Conservation (phyloP, 2,797 vertebrate genomes). For the Sebastes umbrosus region DNA sequence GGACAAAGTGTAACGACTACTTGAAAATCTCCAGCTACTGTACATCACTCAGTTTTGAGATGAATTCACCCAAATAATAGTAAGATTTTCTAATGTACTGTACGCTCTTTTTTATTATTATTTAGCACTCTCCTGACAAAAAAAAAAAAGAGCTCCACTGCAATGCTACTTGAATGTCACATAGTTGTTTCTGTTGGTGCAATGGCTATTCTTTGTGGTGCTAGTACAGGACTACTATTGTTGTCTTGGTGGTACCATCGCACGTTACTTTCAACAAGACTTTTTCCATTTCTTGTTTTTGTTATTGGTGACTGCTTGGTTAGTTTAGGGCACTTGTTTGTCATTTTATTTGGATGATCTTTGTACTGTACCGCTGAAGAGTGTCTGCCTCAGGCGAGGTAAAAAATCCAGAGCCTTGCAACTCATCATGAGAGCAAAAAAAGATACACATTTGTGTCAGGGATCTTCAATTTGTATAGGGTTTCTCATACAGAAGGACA, state of each 20-base stretch:
- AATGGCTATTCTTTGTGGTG: constrained; percentile 66
- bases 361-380: constrained; percentile 73
- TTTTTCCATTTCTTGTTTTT: constrained; percentile 36
- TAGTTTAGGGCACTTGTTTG: constrained; percentile 34
- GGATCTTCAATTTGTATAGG: constrained; percentile 50
- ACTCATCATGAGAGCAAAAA: constrained; percentile 34
- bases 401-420: constrained; percentile 50
- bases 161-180: constrained; percentile 73
- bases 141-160: constrained; percentile 47
- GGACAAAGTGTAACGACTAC: constrained; percentile 57
- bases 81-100: constrained; percentile 53
- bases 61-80: constrained; percentile 47
- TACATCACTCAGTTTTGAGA: constrained; percentile 55
- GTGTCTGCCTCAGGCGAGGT: constrained; percentile 56
- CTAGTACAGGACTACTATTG: constrained; percentile 47
- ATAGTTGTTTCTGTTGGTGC: constrained; percentile 61
- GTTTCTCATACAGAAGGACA: constrained; percentile 47
- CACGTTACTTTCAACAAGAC: constrained; percentile 28
- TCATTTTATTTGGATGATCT: constrained; percentile 66
- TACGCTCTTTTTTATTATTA: constrained; percentile 24
- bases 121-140: constrained; percentile 45
- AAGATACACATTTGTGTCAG: constrained; percentile 51
- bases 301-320: constrained; percentile 45
- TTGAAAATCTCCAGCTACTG: constrained; percentile 72
- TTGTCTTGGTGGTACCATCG: constrained; percentile 45